These are phyloP conservation scores for Stegodyphus mimosarum DNA, from an alignment of 1,140 invertebrate species.

Conservation along the genomic window DNA sequence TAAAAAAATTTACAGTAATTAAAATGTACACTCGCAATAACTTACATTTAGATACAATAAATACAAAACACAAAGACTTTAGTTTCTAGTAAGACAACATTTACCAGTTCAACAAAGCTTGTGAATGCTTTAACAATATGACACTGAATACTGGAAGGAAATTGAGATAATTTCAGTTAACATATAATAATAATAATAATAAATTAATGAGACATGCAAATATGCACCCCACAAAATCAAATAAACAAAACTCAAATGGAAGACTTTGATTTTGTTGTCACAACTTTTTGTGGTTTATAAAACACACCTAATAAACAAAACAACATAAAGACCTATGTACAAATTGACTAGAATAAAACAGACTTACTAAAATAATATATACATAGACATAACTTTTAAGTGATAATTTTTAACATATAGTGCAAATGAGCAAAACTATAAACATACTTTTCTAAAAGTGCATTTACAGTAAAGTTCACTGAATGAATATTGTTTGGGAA, in stretches of 20 bases:
- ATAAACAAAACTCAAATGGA: constrained; percentile 59
- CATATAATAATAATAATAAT: background rate
- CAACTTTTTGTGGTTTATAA: constrained; percentile 20
- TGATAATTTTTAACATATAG: background rate
- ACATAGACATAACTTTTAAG: too few species aligned
- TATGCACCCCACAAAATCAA: constrained; percentile 46
- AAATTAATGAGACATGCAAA: background rate
- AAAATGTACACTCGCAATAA: too few species aligned
- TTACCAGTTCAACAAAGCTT: too few species aligned
- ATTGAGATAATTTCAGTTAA: background rate
- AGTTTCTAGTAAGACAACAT: too few species aligned
- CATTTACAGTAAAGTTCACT: too few species aligned
- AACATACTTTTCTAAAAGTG: background rate
- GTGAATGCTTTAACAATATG: background rate
- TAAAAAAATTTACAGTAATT: too few species aligned
- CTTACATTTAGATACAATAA: too few species aligned
- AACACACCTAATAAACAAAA: constrained; percentile 37
- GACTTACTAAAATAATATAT: too few species aligned
- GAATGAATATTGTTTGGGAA: too few species aligned
- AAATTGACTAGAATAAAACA: constrained; percentile 43
- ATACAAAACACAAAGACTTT: too few species aligned
- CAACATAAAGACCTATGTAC: constrained; percentile 43
- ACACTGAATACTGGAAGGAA: background rate
- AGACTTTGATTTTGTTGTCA: constrained; percentile 62
- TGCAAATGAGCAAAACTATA: background rate